Percentiles rank a stretch among this genome's conserved stretches.
These are phyloP conservation scores for Spheniscus humboldti DNA, from an alignment of 2,797 vertebrate genomes.

Conservation along the genomic window DNA sequence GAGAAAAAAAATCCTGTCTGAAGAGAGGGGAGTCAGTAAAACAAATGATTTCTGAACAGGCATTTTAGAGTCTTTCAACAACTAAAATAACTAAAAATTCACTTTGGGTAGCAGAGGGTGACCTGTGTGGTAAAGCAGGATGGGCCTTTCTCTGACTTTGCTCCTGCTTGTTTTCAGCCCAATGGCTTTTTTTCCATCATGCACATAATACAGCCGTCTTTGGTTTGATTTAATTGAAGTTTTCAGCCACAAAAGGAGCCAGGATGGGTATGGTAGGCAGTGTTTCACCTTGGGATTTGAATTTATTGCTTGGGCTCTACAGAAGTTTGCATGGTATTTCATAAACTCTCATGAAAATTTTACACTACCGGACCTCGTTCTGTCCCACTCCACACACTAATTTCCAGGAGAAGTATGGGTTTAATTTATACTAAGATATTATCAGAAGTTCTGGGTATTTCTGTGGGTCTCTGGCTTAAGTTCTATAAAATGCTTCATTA, in stretches of 20 bases:
- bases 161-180: neutral
- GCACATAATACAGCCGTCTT: neutral
- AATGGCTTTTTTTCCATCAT: fast-evolving
- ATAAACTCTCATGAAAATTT: neutral
- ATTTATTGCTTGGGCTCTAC: neutral
- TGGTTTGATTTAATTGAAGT: neutral
- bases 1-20: neutral
- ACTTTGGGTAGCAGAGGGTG: neutral
- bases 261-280: too few relatives aligned
- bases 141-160: neutral
- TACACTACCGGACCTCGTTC: neutral
- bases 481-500: neutral
- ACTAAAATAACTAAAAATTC: neutral
- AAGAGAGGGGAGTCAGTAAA: neutral
- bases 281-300: neutral
- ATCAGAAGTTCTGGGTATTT: neutral
- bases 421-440: neutral
- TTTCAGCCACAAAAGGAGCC: neutral
- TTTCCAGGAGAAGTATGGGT: neutral
- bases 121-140: neutral
- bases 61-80: neutral
- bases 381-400: neutral
- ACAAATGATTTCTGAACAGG: neutral
- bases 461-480: neutral
- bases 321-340: neutral